Percentiles rank a stretch among this genome's conserved stretches.
Conservation (phyloP, 2,113 vertebrate genomes). For the Pterophyllum scalare region DNA sequence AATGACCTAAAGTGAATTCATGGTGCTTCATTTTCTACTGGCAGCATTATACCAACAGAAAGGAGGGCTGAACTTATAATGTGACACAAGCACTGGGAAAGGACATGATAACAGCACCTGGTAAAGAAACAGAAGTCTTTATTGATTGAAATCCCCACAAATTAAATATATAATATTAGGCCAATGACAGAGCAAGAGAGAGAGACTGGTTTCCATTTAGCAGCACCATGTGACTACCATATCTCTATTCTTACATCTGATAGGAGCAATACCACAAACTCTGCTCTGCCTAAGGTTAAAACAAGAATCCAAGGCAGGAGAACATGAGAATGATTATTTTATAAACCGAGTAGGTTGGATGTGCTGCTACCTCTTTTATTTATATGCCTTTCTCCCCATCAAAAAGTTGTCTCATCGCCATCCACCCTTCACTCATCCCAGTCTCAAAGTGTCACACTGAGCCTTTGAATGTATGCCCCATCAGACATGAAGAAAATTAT, state of each 20-base stretch:
- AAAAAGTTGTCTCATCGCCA: not conserved
- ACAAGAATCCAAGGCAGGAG: not conserved
- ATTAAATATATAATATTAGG: slow-evolving; percentile 47
- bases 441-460: not conserved
- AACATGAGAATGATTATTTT: not conserved
- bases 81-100: not conserved
- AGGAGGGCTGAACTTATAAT: not conserved
- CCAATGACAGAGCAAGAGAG: slow-evolving; percentile 2
- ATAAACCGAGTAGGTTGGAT: not conserved
- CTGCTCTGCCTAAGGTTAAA: not conserved
- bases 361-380: slow-evolving; percentile 1
- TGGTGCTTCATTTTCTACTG: slow-evolving; percentile 20
- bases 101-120: not conserved
- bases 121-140: slow-evolving; percentile 10
- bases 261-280: slow-evolving; percentile 5
- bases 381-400: not conserved
- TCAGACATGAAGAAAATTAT: not conserved
- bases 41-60: slow-evolving; percentile 24
- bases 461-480: slow-evolving; percentile 19
- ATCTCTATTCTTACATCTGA: slow-evolving; percentile 18
- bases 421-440: not conserved
- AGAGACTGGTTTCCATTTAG: slow-evolving; percentile 33
- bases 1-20: not conserved
- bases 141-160: slow-evolving; percentile 41
- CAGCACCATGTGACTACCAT: slow-evolving; percentile 28